Base-by-base conservation (phyloP, 2,113 vertebrate species). In the Thalassarche chlororhynchos region DNA sequence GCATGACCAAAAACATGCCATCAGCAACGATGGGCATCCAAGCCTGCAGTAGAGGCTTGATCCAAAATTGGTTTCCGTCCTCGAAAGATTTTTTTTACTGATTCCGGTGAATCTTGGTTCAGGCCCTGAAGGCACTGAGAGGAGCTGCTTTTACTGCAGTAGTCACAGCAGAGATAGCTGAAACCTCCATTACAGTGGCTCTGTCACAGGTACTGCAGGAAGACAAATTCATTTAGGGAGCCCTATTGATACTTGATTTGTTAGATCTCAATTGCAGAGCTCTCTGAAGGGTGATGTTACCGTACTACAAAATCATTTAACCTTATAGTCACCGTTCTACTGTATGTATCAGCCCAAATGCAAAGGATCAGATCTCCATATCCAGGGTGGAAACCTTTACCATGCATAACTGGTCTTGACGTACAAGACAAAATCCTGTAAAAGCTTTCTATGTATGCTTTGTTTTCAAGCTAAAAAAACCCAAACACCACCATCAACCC, bases 141-240 rank as follows among this genome's bases (percentile, higher is more conserved):
- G n/a, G 29, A 91, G 66, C 58, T 89, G 89, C 74, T 96, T 92
- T 95, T 72, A 57, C 77, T 87, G 65, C 84, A 93, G 70, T 18
- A 85, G 83, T 84, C 86, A 82, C 44, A 91, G 92, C 54, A 84
- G 80, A 87, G 77, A 68, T 8, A 79, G 81, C 72, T 69, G 89
- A 94, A 96, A 95, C 96, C 86, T 72, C 87, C 72, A 85, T 95
- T 96, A 79, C 61, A 94, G 71, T 68, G 57, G 61, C 80, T 92
- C 86, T 87, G 89, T 84, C 77, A 91, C 77, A 95, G 91, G 86
- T 97, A 95, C 80, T 87, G 76, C 83, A 93, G 52, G 52, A 83
- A 95, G 74, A 96, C 40, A 95, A 91, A 94, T 91, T 87, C 52
- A 72, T 94, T 92, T 91, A 89, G 81, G 85, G 77, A 95, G 66